Evolutionary conservation across 2,888 invertebrate species (phyloP).

Genomic region (Lithophane semibrunnea): DNA sequence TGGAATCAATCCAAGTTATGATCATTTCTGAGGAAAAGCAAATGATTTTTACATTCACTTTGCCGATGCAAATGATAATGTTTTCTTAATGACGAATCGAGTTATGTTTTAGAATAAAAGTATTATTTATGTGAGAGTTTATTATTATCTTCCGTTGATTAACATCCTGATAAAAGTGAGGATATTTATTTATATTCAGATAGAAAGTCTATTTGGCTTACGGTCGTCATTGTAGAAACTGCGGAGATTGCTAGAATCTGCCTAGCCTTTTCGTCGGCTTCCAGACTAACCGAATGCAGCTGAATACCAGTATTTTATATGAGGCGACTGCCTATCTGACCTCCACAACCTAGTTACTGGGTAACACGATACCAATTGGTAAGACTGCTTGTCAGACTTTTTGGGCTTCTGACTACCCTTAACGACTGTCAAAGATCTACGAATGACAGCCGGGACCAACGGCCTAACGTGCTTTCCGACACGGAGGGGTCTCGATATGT

Average conservation of each 20-base stretch:
- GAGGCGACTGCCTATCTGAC: too few species aligned
- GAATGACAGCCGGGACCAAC: too few species aligned
- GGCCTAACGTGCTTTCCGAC: too few species aligned
- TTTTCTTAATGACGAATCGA: constrained; percentile 58
- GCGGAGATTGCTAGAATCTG: neutral
- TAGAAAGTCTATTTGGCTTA: constrained; percentile 33
- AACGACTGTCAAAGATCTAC: too few species aligned
- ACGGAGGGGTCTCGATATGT: too few species aligned
- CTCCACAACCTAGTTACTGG: too few species aligned
- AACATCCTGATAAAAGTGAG: constrained; percentile 52
- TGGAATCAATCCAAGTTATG: constrained; percentile 58
- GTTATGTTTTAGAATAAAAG: constrained; percentile 46
- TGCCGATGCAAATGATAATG: constrained; percentile 60
- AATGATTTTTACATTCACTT: constrained; percentile 64
- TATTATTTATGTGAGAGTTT: constrained; percentile 52
- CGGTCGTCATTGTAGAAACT: constrained; percentile 6
- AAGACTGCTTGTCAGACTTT: too few species aligned
- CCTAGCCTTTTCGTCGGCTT: too few species aligned
- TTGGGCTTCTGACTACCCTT: too few species aligned
- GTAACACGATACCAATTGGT: too few species aligned
- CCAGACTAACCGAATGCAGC: too few species aligned
- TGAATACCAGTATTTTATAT: too few species aligned
- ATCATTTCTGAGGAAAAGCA: constrained; percentile 40
- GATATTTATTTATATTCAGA: constrained; percentile 46
- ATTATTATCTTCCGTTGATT: constrained; percentile 49